Percentiles rank a stretch among this genome's conserved stretches.
Evolutionary conservation across 2,797 vertebrate species (phyloP).

Genomic region (Sebastolobus altivelis): DNA sequence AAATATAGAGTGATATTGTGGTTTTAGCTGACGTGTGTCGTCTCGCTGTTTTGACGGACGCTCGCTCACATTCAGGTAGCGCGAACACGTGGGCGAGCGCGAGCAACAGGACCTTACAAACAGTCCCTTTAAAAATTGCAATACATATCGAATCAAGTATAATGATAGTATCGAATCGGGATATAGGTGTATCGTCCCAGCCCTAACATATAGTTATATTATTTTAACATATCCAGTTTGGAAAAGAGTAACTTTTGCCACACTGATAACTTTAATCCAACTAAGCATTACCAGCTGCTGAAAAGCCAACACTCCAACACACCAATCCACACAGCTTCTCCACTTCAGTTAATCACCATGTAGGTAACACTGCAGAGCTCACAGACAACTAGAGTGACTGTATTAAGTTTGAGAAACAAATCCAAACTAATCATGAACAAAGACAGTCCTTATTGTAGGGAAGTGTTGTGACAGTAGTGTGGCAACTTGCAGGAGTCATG

Average conservation of each 20-base stretch:
- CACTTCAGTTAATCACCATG: not conserved
- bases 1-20: no score
- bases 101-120: no score
- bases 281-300: no score
- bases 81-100: no score
- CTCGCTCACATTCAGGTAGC: no score
- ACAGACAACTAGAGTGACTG: not conserved
- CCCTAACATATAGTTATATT: not conserved
- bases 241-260: no score
- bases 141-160: no score
- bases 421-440: slow-evolving; percentile 20
- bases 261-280: not conserved
- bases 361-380: not conserved
- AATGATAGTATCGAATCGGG: no score
- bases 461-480: not conserved
- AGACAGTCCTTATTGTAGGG: not conserved
- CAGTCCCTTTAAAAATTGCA: no score
- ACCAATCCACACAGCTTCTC: not conserved
- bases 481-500: slow-evolving; percentile 26
- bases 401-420: not conserved
- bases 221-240: not conserved
- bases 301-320: no score
- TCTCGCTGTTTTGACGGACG: no score
- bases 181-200: not conserved
- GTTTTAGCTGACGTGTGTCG: no score